phyloP scores from a whole-genome alignment of 2,888 invertebrate genomes.

The Dione vanillae region DNA sequence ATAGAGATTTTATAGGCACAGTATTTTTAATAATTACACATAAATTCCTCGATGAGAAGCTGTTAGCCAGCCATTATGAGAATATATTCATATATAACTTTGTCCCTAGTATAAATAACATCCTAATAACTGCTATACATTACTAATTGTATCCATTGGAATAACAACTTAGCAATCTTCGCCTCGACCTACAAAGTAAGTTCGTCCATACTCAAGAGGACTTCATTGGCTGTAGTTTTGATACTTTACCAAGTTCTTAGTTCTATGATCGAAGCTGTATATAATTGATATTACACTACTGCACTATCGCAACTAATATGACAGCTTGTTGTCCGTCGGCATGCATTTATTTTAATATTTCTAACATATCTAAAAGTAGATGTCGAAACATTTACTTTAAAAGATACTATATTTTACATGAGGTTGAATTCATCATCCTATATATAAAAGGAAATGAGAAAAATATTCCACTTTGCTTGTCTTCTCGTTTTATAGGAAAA shows the following conservation, averaged over 20 bases:
- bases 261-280: constrained; percentile 9
- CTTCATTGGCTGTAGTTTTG: constrained; percentile 24
- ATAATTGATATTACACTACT: constrained; percentile 21
- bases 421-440: background rate
- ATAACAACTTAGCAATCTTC: constrained; percentile 4
- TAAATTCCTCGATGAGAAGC: background rate
- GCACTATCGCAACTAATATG: background rate
- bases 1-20: too few species aligned
- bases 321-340: background rate
- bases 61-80: background rate
- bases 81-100: background rate
- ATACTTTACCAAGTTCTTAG: constrained; percentile 21
- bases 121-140: background rate
- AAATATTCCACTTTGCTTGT: constrained; percentile 17
- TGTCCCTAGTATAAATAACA: background rate
- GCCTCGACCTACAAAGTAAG: constrained; percentile 9
- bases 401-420: background rate
- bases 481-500: constrained; percentile 12
- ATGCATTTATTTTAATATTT: background rate
- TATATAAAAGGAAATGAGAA: background rate
- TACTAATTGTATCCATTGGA: constrained; percentile 11
- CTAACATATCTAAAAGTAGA: too few species aligned
- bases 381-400: too few species aligned
- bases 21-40: background rate
- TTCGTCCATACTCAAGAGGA: constrained; percentile 15